Base-by-base conservation (phyloP, 2,888 invertebrate genomes). In the Sylvicola cinctus region DNA sequence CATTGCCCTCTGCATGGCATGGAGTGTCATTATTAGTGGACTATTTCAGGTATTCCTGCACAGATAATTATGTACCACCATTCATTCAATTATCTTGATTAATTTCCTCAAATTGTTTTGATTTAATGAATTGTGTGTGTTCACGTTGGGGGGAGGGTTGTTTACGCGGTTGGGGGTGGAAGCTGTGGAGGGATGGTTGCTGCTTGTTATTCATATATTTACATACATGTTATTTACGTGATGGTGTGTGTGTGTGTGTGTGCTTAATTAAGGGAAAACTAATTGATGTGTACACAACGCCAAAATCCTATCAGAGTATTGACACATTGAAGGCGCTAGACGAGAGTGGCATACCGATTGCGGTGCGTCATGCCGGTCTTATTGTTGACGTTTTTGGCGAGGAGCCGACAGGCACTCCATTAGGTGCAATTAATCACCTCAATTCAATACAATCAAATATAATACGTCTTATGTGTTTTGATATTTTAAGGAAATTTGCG, bases 181-280 rank as follows among this genome's bases (percentile, higher is more conserved):
- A n/a, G n/a, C n/a, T n/a, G n/a, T n/a, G n/a, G n/a, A n/a, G n/a
- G n/a, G n/a, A n/a, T n/a, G n/a, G n/a, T n/a, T n/a, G n/a, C n/a
- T n/a, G n/a, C n/a, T n/a, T n/a, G n/a, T n/a, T n/a, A n/a, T n/a
- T n/a, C n/a, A n/a, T n/a, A n/a, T n/a, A n/a, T n/a, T n/a, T n/a
- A n/a, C n/a, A n/a, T n/a, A n/a, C n/a, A n/a, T n/a, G n/a, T n/a
- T n/a, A n/a, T n/a, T n/a, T n/a, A n/a, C n/a, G n/a, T n/a, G n/a
- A n/a, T n/a, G n/a, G n/a, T n/a, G n/a, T n/a, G n/a, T n/a, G n/a
- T n/a, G n/a, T n/a, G n/a, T n/a, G n/a, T n/a, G n/a, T n/a, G n/a
- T n/a, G n/a, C n/a, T n/a, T n/a, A n/a, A n/a, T n/a, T n/a, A n/a
- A 43, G 43, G 41, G 43, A 10, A 41, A 40, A 15, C 33, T 42